Conservation (phyloP, 2,113 vertebrate genomes). For the Thamnaconus septentrionalis region DNA sequence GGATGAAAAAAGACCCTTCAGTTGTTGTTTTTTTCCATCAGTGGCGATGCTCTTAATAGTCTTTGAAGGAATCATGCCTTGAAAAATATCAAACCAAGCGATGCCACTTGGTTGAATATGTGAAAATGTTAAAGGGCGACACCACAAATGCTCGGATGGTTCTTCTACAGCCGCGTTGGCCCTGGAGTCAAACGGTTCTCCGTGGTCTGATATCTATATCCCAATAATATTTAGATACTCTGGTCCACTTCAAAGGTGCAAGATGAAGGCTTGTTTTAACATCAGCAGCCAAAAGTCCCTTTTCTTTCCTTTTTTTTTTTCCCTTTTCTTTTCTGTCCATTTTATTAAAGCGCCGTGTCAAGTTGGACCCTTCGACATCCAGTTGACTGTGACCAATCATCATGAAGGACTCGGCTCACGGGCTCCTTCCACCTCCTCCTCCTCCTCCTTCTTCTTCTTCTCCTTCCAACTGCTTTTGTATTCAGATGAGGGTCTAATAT, state of each 20-base stretch:
- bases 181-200: background rate
- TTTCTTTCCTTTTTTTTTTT: constrained; percentile 37
- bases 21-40: too few relatives aligned
- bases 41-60: too few relatives aligned
- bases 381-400: constrained; percentile 66
- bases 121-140: too few relatives aligned
- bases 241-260: constrained; percentile 55
- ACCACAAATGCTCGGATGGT: too few relatives aligned
- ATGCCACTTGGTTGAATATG: too few relatives aligned
- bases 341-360: constrained; percentile 17
- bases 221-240: constrained; percentile 35
- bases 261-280: constrained; percentile 44
- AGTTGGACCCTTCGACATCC: constrained; percentile 48
- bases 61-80: too few relatives aligned
- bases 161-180: too few relatives aligned
- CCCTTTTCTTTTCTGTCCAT: too few relatives aligned
- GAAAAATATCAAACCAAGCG: too few relatives aligned
- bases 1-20: too few relatives aligned
- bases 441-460: constrained; percentile 2
- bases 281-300: constrained; percentile 55
- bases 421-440: constrained; percentile 21
- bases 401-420: constrained; percentile 50
- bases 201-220: constrained; percentile 22
- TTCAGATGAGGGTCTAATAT: constrained; percentile 76
- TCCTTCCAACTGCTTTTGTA: constrained; percentile 67